Percentiles rank a stretch among this genome's conserved stretches.
Conservation (phyloP, 2,888 invertebrate species). For the Philhelius pedissequus region DNA sequence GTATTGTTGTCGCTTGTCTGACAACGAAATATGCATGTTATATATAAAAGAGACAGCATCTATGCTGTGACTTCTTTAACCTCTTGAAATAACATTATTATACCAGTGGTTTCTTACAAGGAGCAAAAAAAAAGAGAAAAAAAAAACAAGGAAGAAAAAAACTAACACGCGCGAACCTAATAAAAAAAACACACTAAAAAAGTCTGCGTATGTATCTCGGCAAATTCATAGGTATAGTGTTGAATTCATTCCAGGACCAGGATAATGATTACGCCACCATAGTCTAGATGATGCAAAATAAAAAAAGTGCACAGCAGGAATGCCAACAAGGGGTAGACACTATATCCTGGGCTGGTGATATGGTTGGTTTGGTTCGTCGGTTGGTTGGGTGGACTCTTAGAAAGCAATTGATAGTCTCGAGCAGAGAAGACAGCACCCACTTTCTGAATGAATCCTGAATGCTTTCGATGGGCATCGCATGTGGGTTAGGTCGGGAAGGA, state of each 20-base stretch:
- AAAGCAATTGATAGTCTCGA: conserved; percentile 4
- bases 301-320: conserved; percentile 47
- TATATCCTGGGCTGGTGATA: background rate
- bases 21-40: conserved; percentile 49
- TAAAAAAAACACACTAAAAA: background rate
- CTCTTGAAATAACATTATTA: conserved; percentile 61
- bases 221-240: conserved; percentile 8
- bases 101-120: conserved; percentile 12
- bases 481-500: background rate
- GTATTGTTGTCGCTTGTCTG: conserved; percentile 14
- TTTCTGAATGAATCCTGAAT: background rate
- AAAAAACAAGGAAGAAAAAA: background rate
- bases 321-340: conserved; percentile 17
- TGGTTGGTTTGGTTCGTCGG: too few relatives aligned
- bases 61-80: conserved; percentile 46
- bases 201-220: conserved; percentile 26
- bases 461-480: background rate
- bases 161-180: conserved; percentile 17
- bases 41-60: conserved; percentile 12
- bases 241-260: conserved; percentile 47
- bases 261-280: conserved; percentile 60
- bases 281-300: conserved; percentile 35
- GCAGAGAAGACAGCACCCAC: background rate
- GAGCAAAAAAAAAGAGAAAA: background rate
- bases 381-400: conserved; percentile 18